phyloP scores from a whole-genome alignment of 2,797 vertebrate genomes.

The Phalanger gymnotis region DNA sequence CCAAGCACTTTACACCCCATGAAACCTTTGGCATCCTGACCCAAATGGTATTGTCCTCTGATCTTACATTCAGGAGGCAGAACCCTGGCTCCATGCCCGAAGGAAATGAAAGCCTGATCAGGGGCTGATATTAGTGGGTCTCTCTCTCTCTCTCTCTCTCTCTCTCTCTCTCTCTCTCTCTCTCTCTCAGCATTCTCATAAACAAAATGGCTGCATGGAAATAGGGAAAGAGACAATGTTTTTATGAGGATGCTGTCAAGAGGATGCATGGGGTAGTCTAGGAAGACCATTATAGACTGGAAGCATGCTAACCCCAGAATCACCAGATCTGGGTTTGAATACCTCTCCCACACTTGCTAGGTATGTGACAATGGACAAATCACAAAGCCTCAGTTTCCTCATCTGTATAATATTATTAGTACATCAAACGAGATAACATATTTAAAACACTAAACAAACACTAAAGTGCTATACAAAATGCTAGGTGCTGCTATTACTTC shows the following conservation, averaged over 20 bases:
- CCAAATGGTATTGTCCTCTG: constrained; percentile 66
- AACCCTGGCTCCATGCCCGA: constrained; percentile 23
- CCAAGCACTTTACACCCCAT: constrained; percentile 75
- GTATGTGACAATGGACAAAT: neutral
- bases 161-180: neutral
- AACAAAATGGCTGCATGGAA: neutral
- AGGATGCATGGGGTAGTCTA: neutral
- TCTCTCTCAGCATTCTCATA: neutral
- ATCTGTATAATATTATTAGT: neutral
- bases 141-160: neutral
- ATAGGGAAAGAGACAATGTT: neutral
- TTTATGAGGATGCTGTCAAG: neutral
- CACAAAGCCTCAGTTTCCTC: neutral
- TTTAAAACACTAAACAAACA: neutral
- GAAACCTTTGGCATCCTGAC: constrained; percentile 23
- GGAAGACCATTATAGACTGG: neutral
- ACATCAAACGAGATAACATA: neutral
- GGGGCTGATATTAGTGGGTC: neutral
- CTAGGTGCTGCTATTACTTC: neutral
- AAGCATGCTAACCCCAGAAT: neutral
- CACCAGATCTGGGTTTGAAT: neutral
- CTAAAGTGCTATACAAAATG: neutral
- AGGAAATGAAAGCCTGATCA: constrained; percentile 71
- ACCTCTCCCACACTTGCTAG: neutral
- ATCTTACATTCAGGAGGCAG: constrained; percentile 72